Conservation (phyloP, 2,113 vertebrate species). For the Gallinago paraguaiae region DNA sequence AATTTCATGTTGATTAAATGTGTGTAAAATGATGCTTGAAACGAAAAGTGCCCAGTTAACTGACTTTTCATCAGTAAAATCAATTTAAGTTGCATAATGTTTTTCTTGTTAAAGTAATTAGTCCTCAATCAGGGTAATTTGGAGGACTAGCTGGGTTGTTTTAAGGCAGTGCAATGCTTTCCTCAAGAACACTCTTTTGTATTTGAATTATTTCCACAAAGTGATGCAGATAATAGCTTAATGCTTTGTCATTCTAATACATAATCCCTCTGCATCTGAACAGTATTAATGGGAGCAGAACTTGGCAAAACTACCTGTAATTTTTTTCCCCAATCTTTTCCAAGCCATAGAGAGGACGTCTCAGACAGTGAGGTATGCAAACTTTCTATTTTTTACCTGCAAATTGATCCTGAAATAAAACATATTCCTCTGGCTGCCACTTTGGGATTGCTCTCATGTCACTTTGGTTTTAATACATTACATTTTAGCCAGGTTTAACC, state of each 20-base stretch:
- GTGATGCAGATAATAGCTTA: slow-evolving; percentile 6
- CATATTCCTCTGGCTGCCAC: background rate
- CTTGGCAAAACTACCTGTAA: background rate
- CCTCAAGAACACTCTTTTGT: background rate
- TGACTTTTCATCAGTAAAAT: background rate
- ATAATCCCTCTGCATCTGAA: background rate
- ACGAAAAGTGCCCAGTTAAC: background rate
- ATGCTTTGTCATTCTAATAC: background rate
- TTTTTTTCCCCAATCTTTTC: background rate
- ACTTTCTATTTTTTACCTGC: background rate
- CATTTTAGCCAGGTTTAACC: slow-evolving; percentile 18
- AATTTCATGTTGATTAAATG: background rate
- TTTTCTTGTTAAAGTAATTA: slow-evolving; percentile 33
- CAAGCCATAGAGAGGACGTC: background rate
- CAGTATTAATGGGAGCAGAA: background rate
- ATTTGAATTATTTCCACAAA: background rate
- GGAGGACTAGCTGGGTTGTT: background rate
- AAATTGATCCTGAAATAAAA: background rate
- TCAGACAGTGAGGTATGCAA: background rate
- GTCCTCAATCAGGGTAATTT: background rate
- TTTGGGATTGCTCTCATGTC: background rate
- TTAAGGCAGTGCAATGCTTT: background rate
- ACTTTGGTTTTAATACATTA: slow-evolving; percentile 23
- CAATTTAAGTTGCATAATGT: background rate
- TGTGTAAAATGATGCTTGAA: background rate